Percentiles rank a stretch among this genome's conserved stretches.
phyloP scores from a whole-genome alignment of 2,797 vertebrate species.

The Pagetopsis macropterus region DNA sequence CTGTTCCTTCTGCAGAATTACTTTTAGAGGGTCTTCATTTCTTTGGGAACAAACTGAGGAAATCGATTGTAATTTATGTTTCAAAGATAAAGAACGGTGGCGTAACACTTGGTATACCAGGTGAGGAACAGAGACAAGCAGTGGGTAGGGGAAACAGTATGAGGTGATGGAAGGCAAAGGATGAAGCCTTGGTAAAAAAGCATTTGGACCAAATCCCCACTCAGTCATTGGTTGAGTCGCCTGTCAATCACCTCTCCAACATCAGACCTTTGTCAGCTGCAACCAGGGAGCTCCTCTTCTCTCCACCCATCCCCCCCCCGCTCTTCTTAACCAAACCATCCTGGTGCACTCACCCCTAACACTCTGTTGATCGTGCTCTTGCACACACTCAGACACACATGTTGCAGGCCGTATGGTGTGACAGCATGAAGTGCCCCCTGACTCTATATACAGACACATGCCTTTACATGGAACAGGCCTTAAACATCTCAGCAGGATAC shows the following conservation, averaged over 20 bases:
- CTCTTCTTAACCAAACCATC: too few relatives aligned
- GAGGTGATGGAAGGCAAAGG: constrained; percentile 21
- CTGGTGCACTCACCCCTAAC: background rate
- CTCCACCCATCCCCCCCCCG: too few relatives aligned
- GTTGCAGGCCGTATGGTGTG: background rate
- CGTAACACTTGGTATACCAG: background rate
- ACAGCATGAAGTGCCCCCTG: constrained; percentile 3
- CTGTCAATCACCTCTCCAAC: constrained; percentile 34
- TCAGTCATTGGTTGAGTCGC: constrained; percentile 23
- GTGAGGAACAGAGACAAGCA: background rate
- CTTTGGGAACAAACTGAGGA: background rate
- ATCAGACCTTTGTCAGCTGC: constrained; percentile 24
- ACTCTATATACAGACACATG: background rate
- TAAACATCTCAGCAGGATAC: constrained; percentile 11
- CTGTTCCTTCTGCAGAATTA: background rate
- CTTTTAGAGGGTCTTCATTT: background rate
- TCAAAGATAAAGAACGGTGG: background rate
- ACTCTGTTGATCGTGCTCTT: background rate
- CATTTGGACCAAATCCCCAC: constrained; percentile 26
- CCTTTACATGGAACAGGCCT: background rate
- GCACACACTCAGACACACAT: background rate
- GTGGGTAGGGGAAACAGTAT: background rate
- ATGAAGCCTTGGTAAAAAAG: constrained; percentile 11
- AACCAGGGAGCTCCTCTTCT: constrained; percentile 12
- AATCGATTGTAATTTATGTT: constrained; percentile 4